Evolutionary conservation across 2,888 invertebrate genomes (phyloP), one percentile per base, ranked within the genome.

Genomic region (Agrotis clavis): DNA sequence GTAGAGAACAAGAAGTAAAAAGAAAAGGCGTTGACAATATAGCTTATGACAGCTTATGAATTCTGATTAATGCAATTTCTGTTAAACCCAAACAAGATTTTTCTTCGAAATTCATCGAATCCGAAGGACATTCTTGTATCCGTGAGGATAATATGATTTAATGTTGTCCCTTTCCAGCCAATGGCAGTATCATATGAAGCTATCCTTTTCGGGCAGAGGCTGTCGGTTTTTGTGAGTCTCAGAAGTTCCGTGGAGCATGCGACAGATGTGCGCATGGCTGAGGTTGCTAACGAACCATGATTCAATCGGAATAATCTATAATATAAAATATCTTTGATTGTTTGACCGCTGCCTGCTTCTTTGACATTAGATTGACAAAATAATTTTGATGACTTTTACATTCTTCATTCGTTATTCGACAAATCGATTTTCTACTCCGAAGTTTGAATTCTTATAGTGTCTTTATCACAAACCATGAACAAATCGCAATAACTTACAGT

Each of bases 181-280:
- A 69, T 62, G 61, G 59, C 67, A 77, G 83, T 81, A 84, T 81
- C 70, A 64, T 81, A 73, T 93, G 88, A 78, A 65, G 86, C 85
- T 86, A 80, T 94, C 94, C 90, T 93, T 88, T 87, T 94, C 92
- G 86, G 82, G 78, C 84, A 74, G 83, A 86, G 86, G 90, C 88
- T 90, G 93, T 94, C 94, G 87, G 92, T 95, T 95, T 95, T 95
- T 95, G 93, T 96, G 85, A 91, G 93, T 88, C 92, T 95, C 94
- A 93, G 88, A 93, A 93, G 94, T 92, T 95, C 93, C 86, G 83
- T 93, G 93, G 90, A 94, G 90, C 95, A 94, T 95, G 91, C 92
- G 95, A 95, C 96, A 95, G 95, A 95, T 95, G 96, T 91, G 95
- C 94, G 95, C 95, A 91, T 94, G 94, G 93, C 88, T 94, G 95